Evolutionary conservation across 2,888 invertebrate genomes (phyloP).

Genomic region (Conops quadrifasciatus): DNA sequence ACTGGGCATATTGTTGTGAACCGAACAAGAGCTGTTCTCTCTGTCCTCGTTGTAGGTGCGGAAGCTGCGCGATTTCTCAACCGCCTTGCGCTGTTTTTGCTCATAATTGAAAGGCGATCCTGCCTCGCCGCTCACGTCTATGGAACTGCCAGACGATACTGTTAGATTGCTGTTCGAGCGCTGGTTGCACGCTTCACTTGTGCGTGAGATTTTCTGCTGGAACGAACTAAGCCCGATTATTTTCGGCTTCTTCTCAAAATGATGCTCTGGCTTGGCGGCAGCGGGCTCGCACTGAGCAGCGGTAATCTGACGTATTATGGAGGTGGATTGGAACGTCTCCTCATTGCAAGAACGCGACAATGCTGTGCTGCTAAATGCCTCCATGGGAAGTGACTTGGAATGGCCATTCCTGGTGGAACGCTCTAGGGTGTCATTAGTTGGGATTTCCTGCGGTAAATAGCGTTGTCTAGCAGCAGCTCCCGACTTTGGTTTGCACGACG

Average conservation of each 20-base stretch:
- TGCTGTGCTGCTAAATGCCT: conserved; percentile 32
- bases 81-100: conserved; percentile 67
- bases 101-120: conserved; percentile 47
- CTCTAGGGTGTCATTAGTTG: conserved; percentile 47
- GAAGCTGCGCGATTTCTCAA: conserved; percentile 79
- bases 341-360: conserved; percentile 49
- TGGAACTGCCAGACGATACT: conserved; percentile 40
- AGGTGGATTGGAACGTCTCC: conserved; percentile 60
- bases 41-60: conserved; percentile 68
- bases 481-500: conserved; percentile 59
- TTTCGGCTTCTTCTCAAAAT: conserved; percentile 65
- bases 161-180: conserved; percentile 44
- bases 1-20: conserved; percentile 61
- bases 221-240: conserved; percentile 68
- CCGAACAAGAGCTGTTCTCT: conserved; percentile 10
- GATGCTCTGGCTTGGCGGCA: conserved; percentile 42
- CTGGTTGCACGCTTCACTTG: conserved; percentile 58
- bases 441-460: conserved; percentile 69
- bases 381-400: conserved; percentile 13
- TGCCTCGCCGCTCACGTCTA: conserved; percentile 55
- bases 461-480: conserved; percentile 69
- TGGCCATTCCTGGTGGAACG: conserved; percentile 32
- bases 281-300: conserved; percentile 38
- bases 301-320: conserved; percentile 56
- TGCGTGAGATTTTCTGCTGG: conserved; percentile 68